Percentiles rank a stretch among this genome's conserved stretches.
These are phyloP conservation scores for Hyphantria cunea DNA, from an alignment of 1,140 invertebrate genomes.

Conservation along the genomic window DNA sequence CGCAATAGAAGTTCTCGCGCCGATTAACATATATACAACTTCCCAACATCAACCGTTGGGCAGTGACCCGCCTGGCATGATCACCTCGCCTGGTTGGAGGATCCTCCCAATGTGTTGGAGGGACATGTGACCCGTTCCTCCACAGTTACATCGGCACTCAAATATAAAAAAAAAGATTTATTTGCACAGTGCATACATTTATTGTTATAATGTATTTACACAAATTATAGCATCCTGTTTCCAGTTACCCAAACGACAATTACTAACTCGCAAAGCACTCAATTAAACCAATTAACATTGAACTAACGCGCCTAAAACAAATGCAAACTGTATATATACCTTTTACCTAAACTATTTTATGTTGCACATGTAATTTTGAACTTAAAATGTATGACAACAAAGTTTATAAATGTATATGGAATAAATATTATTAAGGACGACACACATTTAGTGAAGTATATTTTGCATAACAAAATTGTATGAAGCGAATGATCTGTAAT, in stretches of 20 bases:
- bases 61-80: too few relatives aligned
- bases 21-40: too few relatives aligned
- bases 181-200: too few relatives aligned
- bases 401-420: not conserved
- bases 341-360: not conserved
- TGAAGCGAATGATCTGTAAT: not conserved
- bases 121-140: too few relatives aligned
- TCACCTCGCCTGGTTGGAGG: too few relatives aligned
- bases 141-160: too few relatives aligned
- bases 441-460: not conserved
- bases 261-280: conserved; percentile 18
- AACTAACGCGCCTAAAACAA: not conserved
- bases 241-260: conserved; percentile 9
- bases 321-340: not conserved
- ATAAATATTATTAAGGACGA: not conserved
- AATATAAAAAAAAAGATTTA: too few relatives aligned
- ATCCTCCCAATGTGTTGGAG: too few relatives aligned
- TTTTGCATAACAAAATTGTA: not conserved
- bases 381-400: not conserved
- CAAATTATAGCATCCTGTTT: conserved; percentile 17
- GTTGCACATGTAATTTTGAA: not conserved
- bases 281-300: not conserved
- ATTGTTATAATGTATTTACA: too few relatives aligned
- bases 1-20: too few relatives aligned
- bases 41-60: too few relatives aligned